Base-by-base conservation (phyloP, 2,888 invertebrate species). In the Agrypnus murinus region DNA sequence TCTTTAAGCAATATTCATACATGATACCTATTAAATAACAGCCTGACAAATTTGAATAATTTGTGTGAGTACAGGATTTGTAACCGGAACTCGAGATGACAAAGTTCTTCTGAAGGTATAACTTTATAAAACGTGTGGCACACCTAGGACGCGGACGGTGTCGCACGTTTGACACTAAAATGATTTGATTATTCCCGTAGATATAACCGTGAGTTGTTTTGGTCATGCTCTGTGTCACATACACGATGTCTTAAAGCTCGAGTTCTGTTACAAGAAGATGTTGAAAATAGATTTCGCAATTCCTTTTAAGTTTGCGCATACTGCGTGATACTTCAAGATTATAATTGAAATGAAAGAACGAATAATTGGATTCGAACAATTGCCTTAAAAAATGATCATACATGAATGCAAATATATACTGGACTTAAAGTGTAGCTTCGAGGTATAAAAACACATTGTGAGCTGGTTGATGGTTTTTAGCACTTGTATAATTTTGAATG, bases 131-230 rank as follows among this genome's bases (percentile, higher is more conserved):
- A 46, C 65, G 57, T 36, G 65, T 31, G 72, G 67, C 72, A 65
- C 73, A 71, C 74, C 69, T 64, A 48, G 62, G 67, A 66, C 64
- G 74, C 69, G 72, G 67, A 69, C 75, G 68, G 75, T 72, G 73
- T 78, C 76, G 79, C 80, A 79, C 80, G 79, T 80, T 78, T 77
- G 77, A 77, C 79, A 75, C 79, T 78, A 78, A 79, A 68, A 79
- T 77, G 79, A 79, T 80, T 79, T 77, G 80, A 80, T 80, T 80
- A 79, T 80, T 80, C 79, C 78, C 79, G 75, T 77, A 79, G 78
- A 77, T 76, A 77, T 71, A 77, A 25, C 74, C 79, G 78, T 79
- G 79, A 79, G 78, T 74, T 74, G 74, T 78, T 80, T 77, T 12
- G 77, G 77, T 81, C 79, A 79, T 81, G 81, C 77, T 80, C 77